Conservation (phyloP, 2,888 invertebrate genomes). For the Callyntrura sp. region DNA sequence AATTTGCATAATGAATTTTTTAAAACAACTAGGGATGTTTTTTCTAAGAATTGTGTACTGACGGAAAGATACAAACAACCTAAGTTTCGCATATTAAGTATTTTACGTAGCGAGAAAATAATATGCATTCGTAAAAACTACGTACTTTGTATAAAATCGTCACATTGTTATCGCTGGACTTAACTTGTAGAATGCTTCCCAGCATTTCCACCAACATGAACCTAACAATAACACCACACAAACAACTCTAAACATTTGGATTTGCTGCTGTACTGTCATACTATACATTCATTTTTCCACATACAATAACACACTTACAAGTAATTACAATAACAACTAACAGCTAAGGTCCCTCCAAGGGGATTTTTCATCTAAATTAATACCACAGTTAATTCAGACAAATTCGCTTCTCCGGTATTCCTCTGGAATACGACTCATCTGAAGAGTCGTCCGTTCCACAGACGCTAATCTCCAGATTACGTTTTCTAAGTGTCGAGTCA, state of each 20-base stretch:
- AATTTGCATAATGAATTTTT: conserved; percentile 29
- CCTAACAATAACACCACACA: conserved; percentile 20
- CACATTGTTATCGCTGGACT: conserved; percentile 18
- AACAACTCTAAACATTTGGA: conserved; percentile 30
- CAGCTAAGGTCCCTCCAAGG: not conserved
- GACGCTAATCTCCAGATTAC: conserved; percentile 83
- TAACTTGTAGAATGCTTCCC: not conserved
- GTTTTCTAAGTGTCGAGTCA: conserved; percentile 83
- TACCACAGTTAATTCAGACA: conserved; percentile 79
- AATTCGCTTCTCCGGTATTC: conserved; percentile 79
- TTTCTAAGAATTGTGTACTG: not conserved
- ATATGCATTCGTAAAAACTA: not conserved
- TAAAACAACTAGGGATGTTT: not conserved
- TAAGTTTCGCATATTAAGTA: not conserved
- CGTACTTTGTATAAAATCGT: conserved; percentile 59
- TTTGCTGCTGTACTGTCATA: not conserved
- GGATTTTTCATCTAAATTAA: conserved; percentile 53
- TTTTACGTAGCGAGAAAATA: conserved; percentile 51
- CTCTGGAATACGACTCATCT: conserved; percentile 78
- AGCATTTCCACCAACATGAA: not conserved
- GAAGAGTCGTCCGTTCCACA: conserved; percentile 83
- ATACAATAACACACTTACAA: not conserved
- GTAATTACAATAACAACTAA: not conserved
- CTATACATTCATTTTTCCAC: not conserved
- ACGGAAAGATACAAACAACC: not conserved